Evolutionary conservation across 1,140 invertebrate species (phyloP).

Genomic region (Drosophila burlai): DNA sequence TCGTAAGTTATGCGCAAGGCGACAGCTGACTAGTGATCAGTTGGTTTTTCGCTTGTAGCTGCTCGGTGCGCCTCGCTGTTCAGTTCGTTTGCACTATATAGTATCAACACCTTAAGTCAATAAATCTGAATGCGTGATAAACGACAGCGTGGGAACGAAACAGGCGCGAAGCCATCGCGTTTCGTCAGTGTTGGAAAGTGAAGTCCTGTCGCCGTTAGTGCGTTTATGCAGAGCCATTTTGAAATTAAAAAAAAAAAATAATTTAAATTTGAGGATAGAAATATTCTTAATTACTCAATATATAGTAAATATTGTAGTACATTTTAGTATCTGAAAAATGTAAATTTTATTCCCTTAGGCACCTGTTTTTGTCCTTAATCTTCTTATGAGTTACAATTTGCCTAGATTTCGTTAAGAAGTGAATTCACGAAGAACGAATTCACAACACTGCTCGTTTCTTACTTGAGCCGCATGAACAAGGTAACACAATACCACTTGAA

Average conservation of each 20-base stretch:
- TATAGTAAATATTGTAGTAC: neutral
- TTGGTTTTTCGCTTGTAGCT: neutral
- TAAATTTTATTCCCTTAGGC: no score
- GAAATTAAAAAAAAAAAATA: neutral
- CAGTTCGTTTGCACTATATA: neutral
- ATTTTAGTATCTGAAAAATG: neutral
- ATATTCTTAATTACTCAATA: neutral
- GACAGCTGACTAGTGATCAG: neutral
- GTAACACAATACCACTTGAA: constrained; percentile 8
- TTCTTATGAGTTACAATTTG: no score
- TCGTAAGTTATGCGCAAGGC: neutral
- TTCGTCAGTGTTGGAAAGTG: constrained; percentile 30
- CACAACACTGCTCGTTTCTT: neutral
- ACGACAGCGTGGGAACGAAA: constrained; percentile 34
- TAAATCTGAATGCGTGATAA: constrained; percentile 22
- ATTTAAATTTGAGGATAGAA: neutral
- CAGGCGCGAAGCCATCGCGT: constrained; percentile 10
- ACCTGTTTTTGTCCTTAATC: neutral
- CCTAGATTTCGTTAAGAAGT: neutral
- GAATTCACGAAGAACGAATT: neutral
- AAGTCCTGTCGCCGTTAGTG: constrained; percentile 7
- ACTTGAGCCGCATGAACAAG: neutral
- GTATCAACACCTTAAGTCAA: no score
- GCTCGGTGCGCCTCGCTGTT: neutral
- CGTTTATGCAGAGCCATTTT: constrained; percentile 5